Evolutionary conservation across 2,797 vertebrate genomes (phyloP).

Genomic region (Anas bahamensis): DNA sequence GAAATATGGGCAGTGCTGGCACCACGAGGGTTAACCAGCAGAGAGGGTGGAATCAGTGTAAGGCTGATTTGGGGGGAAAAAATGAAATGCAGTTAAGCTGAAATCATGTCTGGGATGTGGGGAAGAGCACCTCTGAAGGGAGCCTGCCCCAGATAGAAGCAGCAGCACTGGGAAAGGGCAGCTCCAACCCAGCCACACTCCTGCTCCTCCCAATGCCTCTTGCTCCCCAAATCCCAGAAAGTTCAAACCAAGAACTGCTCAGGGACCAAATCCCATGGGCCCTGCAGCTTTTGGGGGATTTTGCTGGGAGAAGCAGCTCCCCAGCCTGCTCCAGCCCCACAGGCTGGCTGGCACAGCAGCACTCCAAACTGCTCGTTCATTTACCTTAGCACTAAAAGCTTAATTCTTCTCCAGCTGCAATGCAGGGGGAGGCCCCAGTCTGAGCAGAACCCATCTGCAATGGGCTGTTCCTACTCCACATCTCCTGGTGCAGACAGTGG

Average conservation of each 20-base stretch:
- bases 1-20: background rate
- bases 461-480: no score
- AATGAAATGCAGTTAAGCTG: background rate
- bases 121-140: constrained; percentile 1
- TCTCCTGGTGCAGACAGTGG: background rate
- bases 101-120: background rate
- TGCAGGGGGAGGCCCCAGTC: no score
- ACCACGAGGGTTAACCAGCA: background rate
- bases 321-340: no score
- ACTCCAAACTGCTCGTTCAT: no score
- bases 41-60: background rate
- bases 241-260: background rate
- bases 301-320: no score
- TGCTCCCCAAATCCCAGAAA: background rate
- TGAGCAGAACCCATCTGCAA: no score
- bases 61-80: background rate
- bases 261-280: background rate
- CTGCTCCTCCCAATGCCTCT: background rate
- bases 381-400: no score
- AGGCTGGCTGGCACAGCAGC: no score
- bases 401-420: no score
- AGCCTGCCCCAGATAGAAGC: background rate
- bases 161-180: background rate
- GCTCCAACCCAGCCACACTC: background rate
- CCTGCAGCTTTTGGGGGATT: no score